A percentile compares a stretch with the other conserved stretches of the same genome.
Evolutionary conservation across 2,888 invertebrate genomes (phyloP).

Genomic region (Drosophila mettleri): DNA sequence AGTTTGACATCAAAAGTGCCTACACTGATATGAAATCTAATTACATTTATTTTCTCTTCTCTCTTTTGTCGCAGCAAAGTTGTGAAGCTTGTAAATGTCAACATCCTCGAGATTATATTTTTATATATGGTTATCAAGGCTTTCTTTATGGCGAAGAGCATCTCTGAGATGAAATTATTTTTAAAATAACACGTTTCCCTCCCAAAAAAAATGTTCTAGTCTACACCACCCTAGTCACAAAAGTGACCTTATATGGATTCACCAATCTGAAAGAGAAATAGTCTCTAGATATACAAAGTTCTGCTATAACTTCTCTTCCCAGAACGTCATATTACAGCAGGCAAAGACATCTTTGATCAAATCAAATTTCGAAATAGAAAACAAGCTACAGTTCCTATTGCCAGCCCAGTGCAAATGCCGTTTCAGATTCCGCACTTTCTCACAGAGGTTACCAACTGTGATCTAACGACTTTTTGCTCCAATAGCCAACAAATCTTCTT

Average conservation of each 20-base stretch:
- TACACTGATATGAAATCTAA: constrained; percentile 61
- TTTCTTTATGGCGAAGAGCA: too few species aligned
- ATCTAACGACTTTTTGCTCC: constrained; percentile 37
- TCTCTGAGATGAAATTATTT: not conserved
- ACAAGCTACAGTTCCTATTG: not conserved
- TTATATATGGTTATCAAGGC: not conserved
- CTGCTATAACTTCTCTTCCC: not conserved
- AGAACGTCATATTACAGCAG: not conserved
- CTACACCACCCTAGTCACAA: too few species aligned
- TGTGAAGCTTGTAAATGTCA: constrained; percentile 30
- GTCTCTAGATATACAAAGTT: not conserved
- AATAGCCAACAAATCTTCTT: constrained; percentile 19
- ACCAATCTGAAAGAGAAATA: not conserved
- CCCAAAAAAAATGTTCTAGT: too few species aligned
- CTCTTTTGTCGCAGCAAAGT: constrained; percentile 48
- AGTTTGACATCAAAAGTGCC: constrained; percentile 26
- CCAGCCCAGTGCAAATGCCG: not conserved
- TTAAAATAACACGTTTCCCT: too few species aligned
- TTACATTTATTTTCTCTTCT: constrained; percentile 54
- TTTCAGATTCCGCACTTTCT: constrained; percentile 12
- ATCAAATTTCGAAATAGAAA: not conserved
- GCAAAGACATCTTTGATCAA: not conserved
- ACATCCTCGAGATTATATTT: constrained; percentile 12
- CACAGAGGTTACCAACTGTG: constrained; percentile 9
- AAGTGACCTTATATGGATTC: too few species aligned